Evolutionary conservation across 2,797 vertebrate species (phyloP).

Genomic region (Phoeniculus purpureus): DNA sequence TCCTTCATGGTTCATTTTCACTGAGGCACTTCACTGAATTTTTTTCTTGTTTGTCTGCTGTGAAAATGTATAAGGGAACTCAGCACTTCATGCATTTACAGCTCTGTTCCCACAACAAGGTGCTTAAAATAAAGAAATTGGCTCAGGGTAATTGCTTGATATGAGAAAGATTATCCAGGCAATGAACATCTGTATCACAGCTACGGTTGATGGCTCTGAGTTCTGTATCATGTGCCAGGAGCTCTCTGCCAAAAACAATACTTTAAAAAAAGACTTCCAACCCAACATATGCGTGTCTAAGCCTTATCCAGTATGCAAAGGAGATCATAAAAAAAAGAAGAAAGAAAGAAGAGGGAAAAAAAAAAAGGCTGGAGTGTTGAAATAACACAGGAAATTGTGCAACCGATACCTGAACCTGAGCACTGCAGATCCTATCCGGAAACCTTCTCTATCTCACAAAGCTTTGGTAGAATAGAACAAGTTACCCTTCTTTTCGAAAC

Average conservation of each 20-base stretch:
- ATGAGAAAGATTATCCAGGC: slow-evolving; percentile 66
- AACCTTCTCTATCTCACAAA: slow-evolving; percentile 19
- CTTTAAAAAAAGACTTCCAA: background rate
- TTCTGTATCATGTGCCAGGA: slow-evolving; percentile 55
- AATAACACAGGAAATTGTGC: slow-evolving; percentile 65
- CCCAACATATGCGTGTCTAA: slow-evolving; percentile 56
- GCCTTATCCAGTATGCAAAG: slow-evolving; percentile 39
- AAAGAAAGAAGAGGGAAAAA: background rate
- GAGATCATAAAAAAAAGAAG: background rate
- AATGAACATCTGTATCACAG: slow-evolving; percentile 71
- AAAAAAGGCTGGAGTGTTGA: slow-evolving; percentile 37
- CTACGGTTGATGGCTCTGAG: slow-evolving; percentile 65
- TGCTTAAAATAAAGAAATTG: slow-evolving; percentile 69
- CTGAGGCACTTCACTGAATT: background rate
- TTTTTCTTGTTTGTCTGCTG: background rate
- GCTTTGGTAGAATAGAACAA: slow-evolving; percentile 16
- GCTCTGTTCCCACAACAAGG: slow-evolving; percentile 66
- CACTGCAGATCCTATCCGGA: slow-evolving; percentile 21
- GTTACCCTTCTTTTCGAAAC: background rate
- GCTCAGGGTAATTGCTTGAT: slow-evolving; percentile 63
- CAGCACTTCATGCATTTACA: slow-evolving; percentile 36
- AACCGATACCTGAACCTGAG: slow-evolving; percentile 61
- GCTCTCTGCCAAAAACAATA: slow-evolving; percentile 63
- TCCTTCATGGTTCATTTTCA: slow-evolving; percentile 34
- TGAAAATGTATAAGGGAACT: background rate